Evolutionary conservation across 2,888 invertebrate species (phyloP), one percentile per base, ranked within the genome.

Genomic region (Thereva unica): DNA sequence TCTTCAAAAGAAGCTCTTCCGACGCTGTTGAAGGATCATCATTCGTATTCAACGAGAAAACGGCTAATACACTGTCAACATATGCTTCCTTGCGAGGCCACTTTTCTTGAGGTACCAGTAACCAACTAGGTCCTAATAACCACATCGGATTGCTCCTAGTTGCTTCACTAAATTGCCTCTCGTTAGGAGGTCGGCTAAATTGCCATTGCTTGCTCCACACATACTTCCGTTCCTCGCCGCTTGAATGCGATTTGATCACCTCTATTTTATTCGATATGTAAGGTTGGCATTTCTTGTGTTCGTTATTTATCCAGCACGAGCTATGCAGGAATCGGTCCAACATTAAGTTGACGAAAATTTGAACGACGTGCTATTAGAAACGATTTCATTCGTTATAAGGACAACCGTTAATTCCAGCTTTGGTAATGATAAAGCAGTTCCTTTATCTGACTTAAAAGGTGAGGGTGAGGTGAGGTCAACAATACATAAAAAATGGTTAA

Each of bases 161-260:
- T 45, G 9, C 2, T 45, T 45, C 5, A 12, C 45, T 9, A 5
- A 1, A 7, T 10, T 12, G 5, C 45, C 45, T 9, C 45, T 45
- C 7, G 45, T 45, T 5, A 45, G n/a, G 4, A 45, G 7, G 3
- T 45, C 45, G 4, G 3, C 45, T n/a, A 2, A 12, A 45, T 45
- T 45, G 10, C 10, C 45, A n/a, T n/a, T n/a, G n/a, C 10, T 45
- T 45, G 10, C 45, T 9, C 5, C 7, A 5, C 9, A 9, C 9
- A 9, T 45, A 45, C 5, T 41, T 12, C 63, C 63, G 66, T 38
- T 50, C 38, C 6, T 41, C 7, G 9, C 52, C 9, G 9, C 9
- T 6, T 5, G 9, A 9, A 6, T 6, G 7, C 10, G 45, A 45
- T 7, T 45, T 45, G 5, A 45, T 45, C 10, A 1, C 45, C 5